phyloP scores from a whole-genome alignment of 2,113 vertebrate species.

The Gulo gulo region DNA sequence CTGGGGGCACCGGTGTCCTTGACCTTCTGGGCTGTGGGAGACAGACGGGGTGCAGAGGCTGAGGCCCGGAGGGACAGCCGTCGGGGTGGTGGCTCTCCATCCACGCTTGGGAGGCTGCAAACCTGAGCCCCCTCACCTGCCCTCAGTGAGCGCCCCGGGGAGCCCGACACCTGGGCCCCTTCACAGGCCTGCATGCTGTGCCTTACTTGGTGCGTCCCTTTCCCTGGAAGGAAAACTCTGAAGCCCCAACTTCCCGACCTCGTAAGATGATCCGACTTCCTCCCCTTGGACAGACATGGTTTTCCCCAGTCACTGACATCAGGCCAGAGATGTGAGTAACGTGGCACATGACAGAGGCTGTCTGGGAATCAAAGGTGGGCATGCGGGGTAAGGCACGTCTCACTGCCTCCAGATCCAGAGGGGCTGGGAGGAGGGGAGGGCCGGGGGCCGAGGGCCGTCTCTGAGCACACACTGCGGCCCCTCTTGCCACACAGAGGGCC shows the following conservation, averaged over 20 bases:
- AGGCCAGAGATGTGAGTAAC: fast-evolving
- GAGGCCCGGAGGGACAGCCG: fast-evolving
- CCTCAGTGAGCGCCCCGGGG: fast-evolving
- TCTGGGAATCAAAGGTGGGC: fast-evolving
- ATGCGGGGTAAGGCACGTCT: fast-evolving
- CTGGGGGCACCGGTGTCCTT: fast-evolving
- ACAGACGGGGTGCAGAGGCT: fast-evolving
- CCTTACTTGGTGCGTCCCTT: fast-evolving
- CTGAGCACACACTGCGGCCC: background rate
- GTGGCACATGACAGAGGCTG: fast-evolving
- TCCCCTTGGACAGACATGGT: fast-evolving
- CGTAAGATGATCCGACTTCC: fast-evolving
- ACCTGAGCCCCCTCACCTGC: fast-evolving
- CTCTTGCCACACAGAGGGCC: background rate
- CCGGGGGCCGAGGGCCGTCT: no score
- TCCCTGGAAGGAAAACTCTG: no score
- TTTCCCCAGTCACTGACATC: fast-evolving
- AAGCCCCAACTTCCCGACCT: fast-evolving
- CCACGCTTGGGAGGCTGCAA: fast-evolving
- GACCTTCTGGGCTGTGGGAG: fast-evolving
- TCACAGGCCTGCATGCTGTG: fast-evolving
- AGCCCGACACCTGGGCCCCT: fast-evolving
- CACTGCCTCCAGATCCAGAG: fast-evolving
- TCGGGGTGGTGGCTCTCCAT: fast-evolving
- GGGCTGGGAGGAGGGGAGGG: no score